Conservation (phyloP, 1,140 invertebrate genomes). For the Globodera ellingtonae region DNA sequence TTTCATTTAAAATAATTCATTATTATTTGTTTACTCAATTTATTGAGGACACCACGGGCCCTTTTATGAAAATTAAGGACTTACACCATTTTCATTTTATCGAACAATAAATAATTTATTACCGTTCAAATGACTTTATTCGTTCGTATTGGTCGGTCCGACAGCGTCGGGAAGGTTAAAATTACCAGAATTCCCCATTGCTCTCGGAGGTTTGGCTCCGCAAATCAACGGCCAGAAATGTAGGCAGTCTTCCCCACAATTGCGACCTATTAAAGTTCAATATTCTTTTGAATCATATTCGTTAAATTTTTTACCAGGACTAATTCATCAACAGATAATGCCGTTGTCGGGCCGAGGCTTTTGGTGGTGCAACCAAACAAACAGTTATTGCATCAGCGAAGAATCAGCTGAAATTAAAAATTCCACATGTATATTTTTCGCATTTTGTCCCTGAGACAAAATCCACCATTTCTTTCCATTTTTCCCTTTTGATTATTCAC, state of each 20-base stretch:
- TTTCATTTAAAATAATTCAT: too few relatives aligned
- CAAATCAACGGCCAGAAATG: slow-evolving; percentile 81
- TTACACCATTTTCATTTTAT: too few relatives aligned
- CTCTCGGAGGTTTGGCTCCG: slow-evolving; percentile 84
- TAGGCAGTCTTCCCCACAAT: slow-evolving; percentile 89
- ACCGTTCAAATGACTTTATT: too few relatives aligned
- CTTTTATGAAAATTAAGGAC: too few relatives aligned
- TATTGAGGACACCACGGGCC: too few relatives aligned
- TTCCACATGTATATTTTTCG: not conserved
- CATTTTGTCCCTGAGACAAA: too few relatives aligned
- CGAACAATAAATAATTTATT: too few relatives aligned
- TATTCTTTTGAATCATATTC: too few relatives aligned
- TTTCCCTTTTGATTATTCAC: not conserved
- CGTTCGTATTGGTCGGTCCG: too few relatives aligned
- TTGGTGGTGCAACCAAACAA: slow-evolving; percentile 82
- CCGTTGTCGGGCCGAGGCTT: slow-evolving; percentile 88
- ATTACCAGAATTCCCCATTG: slow-evolving; percentile 91
- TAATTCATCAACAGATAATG: slow-evolving; percentile 70
- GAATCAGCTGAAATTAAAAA: slow-evolving; percentile 67
- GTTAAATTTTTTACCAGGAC: too few relatives aligned
- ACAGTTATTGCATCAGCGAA: slow-evolving; percentile 62
- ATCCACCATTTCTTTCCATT: not conserved
- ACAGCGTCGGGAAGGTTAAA: not conserved
- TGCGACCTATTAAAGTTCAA: slow-evolving; percentile 75
- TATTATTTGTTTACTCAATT: too few relatives aligned